Evolutionary conservation across 2,888 invertebrate species (phyloP).

Genomic region (Philereme transversata): DNA sequence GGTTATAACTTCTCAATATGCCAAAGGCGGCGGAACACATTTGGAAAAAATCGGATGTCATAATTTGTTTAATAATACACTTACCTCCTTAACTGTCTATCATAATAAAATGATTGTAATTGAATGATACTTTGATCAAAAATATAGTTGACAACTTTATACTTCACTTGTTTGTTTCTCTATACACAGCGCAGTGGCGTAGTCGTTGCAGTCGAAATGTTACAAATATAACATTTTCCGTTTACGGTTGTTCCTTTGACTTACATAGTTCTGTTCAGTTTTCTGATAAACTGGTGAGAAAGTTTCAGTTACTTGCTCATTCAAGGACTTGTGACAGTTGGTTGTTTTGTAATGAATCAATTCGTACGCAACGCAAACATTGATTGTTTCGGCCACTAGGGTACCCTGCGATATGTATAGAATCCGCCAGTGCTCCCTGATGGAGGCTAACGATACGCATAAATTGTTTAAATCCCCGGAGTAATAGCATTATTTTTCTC

Average conservation of each 20-base stretch:
- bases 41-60: constrained; percentile 21
- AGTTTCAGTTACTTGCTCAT: not conserved
- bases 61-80: constrained; percentile 1
- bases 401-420: constrained; percentile 8
- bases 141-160: not conserved
- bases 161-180: not conserved
- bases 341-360: constrained; percentile 14
- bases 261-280: not conserved
- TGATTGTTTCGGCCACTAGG: constrained; percentile 20
- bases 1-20: constrained; percentile 77
- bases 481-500: constrained; percentile 27
- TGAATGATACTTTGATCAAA: not conserved
- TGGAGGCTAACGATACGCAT: constrained; percentile 22
- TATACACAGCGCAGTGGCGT: not conserved
- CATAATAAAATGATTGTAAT: not conserved
- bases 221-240: not conserved
- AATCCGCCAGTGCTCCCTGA: constrained; percentile 12
- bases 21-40: constrained; percentile 46
- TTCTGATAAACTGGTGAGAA: not conserved
- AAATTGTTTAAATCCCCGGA: constrained; percentile 26
- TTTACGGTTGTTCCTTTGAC: not conserved
- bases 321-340: not conserved
- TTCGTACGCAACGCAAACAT: constrained; percentile 21
- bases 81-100: not conserved
- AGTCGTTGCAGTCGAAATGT: not conserved